Conservation (phyloP, 1,140 invertebrate species). For the Zaprionus vittiger region DNA sequence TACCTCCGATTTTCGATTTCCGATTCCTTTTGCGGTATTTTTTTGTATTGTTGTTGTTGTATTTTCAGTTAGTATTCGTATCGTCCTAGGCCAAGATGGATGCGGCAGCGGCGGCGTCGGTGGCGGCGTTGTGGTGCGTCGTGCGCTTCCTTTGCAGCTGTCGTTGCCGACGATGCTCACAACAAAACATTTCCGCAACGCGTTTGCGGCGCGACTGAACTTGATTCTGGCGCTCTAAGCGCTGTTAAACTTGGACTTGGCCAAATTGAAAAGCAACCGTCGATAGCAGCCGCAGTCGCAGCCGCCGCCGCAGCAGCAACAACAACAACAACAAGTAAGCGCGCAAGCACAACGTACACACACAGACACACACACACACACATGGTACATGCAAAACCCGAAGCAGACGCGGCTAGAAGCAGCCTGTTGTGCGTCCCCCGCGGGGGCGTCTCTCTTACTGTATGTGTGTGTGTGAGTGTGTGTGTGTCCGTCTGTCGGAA, state of each 20-base stretch:
- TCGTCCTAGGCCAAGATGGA: not conserved
- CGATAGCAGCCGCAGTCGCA: constrained; percentile 27
- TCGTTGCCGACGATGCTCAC: constrained; percentile 63
- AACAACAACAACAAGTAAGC: constrained; percentile 10
- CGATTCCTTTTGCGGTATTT: constrained; percentile 11
- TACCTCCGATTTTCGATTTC: not conserved
- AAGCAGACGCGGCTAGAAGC: constrained; percentile 45
- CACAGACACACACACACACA: not conserved
- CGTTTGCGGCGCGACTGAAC: constrained; percentile 83
- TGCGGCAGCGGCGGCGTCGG: not conserved
- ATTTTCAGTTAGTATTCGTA: not conserved
- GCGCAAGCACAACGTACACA: not conserved
- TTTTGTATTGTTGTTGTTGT: not conserved
- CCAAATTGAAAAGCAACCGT: constrained; percentile 65
- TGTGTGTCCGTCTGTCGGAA: constrained; percentile 24
- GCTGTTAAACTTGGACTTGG: constrained; percentile 83
- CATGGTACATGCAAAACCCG: constrained; percentile 2
- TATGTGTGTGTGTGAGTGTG: constrained; percentile 11
- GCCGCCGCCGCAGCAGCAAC: constrained; percentile 13
- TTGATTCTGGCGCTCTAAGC: constrained; percentile 79
- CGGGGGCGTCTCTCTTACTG: constrained; percentile 6
- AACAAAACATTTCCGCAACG: constrained; percentile 80
- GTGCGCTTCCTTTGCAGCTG: constrained; percentile 37
- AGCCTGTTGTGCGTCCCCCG: constrained; percentile 12
- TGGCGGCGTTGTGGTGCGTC: constrained; percentile 22